phyloP scores from a whole-genome alignment of 1,140 invertebrate genomes.

The Caenorhabditis inopinata region DNA sequence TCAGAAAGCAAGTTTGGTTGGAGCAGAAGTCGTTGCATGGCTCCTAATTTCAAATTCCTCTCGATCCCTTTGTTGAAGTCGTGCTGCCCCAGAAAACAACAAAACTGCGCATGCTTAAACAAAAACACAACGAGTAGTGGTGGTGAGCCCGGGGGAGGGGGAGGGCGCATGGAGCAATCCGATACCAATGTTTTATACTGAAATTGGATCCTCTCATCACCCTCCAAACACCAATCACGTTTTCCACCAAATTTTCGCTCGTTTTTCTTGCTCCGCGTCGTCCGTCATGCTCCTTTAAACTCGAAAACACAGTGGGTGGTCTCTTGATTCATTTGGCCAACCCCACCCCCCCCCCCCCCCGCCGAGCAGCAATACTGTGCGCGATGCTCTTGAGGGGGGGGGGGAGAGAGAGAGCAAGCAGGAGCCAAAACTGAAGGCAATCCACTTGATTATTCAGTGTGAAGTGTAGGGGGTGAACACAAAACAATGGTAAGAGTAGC shows the following conservation, averaged over 20 bases:
- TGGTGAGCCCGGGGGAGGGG: neutral
- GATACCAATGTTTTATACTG: slow-evolving; percentile 34
- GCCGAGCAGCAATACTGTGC: neutral
- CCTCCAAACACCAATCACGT: neutral
- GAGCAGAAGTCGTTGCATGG: too few species aligned
- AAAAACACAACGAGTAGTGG: neutral
- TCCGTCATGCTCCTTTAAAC: neutral
- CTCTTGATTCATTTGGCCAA: neutral
- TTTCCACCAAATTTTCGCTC: neutral
- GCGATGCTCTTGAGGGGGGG: neutral
- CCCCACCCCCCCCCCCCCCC: too few species aligned
- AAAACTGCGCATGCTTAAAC: too few species aligned
- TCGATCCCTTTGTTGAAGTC: too few species aligned
- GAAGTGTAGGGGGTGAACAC: neutral
- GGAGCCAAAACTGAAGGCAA: too few species aligned
- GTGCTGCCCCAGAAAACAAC: too few species aligned
- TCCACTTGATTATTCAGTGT: slow-evolving; percentile 30
- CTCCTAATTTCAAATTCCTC: too few species aligned
- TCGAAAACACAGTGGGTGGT: neutral
- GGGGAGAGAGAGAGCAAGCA: too few species aligned
- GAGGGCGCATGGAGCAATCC: neutral
- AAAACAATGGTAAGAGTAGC: neutral
- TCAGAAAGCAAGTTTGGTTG: too few species aligned
- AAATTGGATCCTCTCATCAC: neutral
- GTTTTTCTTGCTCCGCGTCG: neutral